Evolutionary conservation across 1,140 invertebrate genomes (phyloP).

Genomic region (Harpegnathos saltator): DNA sequence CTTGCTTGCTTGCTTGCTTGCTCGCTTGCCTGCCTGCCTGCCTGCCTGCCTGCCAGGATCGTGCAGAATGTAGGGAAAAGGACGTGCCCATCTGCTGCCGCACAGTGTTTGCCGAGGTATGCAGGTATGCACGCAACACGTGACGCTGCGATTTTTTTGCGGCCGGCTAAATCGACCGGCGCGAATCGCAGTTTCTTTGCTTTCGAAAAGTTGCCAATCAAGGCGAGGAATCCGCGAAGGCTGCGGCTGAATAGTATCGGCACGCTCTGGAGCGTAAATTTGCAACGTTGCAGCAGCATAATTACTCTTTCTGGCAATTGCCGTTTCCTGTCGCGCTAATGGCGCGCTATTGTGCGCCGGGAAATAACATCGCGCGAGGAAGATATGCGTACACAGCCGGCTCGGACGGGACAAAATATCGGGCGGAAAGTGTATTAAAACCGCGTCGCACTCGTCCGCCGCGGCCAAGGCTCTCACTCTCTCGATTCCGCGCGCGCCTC

Average conservation of each 20-base stretch:
- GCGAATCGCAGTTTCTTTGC: constrained; percentile 64
- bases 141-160: constrained; percentile 63
- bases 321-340: constrained; percentile 51
- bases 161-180: constrained; percentile 59
- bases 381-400: no score
- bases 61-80: constrained; percentile 72
- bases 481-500: no score
- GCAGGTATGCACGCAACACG: constrained; percentile 49
- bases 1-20: constrained; percentile 1
- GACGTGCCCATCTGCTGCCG: constrained; percentile 63
- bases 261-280: constrained; percentile 53
- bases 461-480: no score
- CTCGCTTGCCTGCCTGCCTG: not conserved
- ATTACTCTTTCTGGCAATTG: constrained; percentile 59
- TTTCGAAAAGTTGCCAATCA: constrained; percentile 60
- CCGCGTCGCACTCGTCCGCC: no score
- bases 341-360: constrained; percentile 27
- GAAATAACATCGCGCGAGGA: constrained; percentile 16
- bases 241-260: constrained; percentile 53
- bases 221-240: constrained; percentile 35
- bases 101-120: constrained; percentile 44
- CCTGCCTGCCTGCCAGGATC: constrained; percentile 50
- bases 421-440: no score
- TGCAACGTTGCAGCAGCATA: constrained; percentile 56
- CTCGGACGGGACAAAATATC: no score